Base-by-base conservation (phyloP, 2,797 vertebrate genomes). In the Manis javanica region DNA sequence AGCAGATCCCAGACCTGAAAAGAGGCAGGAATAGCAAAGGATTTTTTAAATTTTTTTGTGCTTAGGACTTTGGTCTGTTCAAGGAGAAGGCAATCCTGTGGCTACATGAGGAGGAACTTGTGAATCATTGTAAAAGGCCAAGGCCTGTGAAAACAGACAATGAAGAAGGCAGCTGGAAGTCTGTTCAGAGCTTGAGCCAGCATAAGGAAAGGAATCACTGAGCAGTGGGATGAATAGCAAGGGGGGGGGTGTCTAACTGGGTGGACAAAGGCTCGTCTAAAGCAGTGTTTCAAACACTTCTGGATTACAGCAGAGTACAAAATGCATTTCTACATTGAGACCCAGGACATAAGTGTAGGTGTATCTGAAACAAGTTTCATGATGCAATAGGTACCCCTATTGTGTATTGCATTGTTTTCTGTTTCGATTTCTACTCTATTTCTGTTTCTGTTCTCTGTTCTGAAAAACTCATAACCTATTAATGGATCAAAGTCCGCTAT, bases 381-480 rank as follows among this genome's bases (percentile, higher is more conserved):
- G 51, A 75, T 37, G 68, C 21, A n/a, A 4, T 39, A 59, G 0
- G 16, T 26, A 53, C 14, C 13, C 49, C 57, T 49, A 42, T 21
- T 59, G 26, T 21, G 14, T 19, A n/a, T 4, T 11, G 42, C 39
- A 24, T 71, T 15, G 7, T 18, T 69, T 55, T 78, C 21, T 53
- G 29, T 51, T n/a, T 91, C 53, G 74, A 0, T 49, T 94, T 82
- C 71, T 91, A 7, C 75, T 94, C 39, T 34, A 24, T 46, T 59
- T 85, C 79, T 91, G 31, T 83, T 92, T 81, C 71, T n/a, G 29
- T 53, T 71, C n/a, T 71, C 31, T 49, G 23, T 77, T 91, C 82
- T 79, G 79, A 61, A 71, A 61, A 82, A 19, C 42, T 63, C 13
- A 11, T 13, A 37, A 39, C 10, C 64, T 49, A 1, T 77, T 61